Evolutionary conservation across 2,113 vertebrate genomes (phyloP), one percentile per base, ranked within the genome.

Genomic region (Amblyopsis rosae): DNA sequence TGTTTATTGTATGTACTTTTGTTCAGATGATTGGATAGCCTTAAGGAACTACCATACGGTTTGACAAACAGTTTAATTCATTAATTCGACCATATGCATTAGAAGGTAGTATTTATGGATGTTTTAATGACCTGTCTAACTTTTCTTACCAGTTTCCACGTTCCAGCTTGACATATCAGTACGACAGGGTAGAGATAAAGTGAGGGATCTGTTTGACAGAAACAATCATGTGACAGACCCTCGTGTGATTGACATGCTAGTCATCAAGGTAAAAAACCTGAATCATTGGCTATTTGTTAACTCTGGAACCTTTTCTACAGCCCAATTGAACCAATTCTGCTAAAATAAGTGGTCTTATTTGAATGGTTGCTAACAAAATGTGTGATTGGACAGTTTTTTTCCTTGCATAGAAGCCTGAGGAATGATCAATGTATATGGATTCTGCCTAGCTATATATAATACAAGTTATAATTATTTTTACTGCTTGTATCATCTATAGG

Each of bases 181-280:
- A 8, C 93, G 90, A n/a, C 93, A 96, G 87, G 95, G 94, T 1
- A 91, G 92, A 51, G 92, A 95, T 32, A 99, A 98, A 87, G 90
- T 99, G 74, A 92, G 95, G 70, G 95, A 98, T 74, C 88, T 96
- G 93, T 99, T 98, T 67, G 67, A 94, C 90, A 95, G 91, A 85
- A 98, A 99, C 58, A 93, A 93, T 17, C 95, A 96, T 0, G 9
- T 97, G 62, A 94, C 80, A 0, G 97, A 99, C 72, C 95, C 95
- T 7, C 93, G 96, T 5, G 92, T 96, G 66, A 92, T 98, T 17
- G 98, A 99, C 86, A 89, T 99, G 84, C 85, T 99, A 13, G 96
- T 99, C 63, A 96, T 99, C 73, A 99, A 99, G 97, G 98, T 99
- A 94, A 78, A 19, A 17, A 15, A 48, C 0, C 1, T 1, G 13